Evolutionary conservation across 2,113 vertebrate genomes (phyloP).

Genomic region (Sarotherodon lohbergeri): DNA sequence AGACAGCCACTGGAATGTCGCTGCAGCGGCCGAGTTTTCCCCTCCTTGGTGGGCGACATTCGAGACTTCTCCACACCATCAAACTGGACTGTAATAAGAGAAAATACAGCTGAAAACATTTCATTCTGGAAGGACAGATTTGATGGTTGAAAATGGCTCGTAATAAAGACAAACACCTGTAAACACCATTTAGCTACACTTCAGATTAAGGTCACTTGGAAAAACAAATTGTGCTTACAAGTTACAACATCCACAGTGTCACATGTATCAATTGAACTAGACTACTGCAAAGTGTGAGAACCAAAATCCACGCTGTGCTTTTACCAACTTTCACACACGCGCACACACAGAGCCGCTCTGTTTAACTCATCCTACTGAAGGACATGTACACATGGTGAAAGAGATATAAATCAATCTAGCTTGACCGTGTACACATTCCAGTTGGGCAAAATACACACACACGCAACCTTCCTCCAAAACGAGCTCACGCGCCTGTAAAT

Average conservation of each 20-base stretch:
- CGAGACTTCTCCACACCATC: constrained; percentile 81
- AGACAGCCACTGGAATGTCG: constrained; percentile 81
- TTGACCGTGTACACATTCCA: constrained; percentile 32
- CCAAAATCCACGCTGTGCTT: background rate
- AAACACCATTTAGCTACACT: background rate
- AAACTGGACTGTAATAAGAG: constrained; percentile 77
- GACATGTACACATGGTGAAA: constrained; percentile 22
- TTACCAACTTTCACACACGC: background rate
- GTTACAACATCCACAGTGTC: background rate
- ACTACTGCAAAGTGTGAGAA: constrained; percentile 1
- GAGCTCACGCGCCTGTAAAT: background rate
- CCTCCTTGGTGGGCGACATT: constrained; percentile 85
- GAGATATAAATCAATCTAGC: constrained; percentile 40
- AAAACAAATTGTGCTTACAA: background rate
- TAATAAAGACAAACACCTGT: background rate
- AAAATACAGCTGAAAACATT: background rate
- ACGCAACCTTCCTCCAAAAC: background rate
- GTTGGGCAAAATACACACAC: background rate
- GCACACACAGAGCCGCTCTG: constrained; percentile 5
- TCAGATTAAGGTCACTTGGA: background rate
- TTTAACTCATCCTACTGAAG: constrained; percentile 19
- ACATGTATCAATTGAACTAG: background rate
- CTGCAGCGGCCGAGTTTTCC: constrained; percentile 80
- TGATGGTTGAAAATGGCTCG: background rate
- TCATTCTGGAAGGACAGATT: background rate